Percentiles rank a stretch among this genome's conserved stretches.
Evolutionary conservation across 2,888 invertebrate species (phyloP).

Genomic region (Syritta pipiens): DNA sequence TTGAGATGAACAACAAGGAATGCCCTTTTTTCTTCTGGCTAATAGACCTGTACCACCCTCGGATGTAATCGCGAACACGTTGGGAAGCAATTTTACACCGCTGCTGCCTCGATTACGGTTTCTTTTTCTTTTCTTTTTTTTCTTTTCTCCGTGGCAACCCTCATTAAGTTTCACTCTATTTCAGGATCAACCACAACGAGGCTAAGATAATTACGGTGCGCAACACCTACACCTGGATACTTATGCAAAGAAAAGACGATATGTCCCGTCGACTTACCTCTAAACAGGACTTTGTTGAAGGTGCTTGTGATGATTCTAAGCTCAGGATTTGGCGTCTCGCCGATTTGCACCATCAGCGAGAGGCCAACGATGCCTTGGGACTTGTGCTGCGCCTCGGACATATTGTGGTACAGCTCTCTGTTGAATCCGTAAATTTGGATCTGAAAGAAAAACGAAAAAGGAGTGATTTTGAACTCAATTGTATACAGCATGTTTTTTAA

Average conservation of each 20-base stretch:
- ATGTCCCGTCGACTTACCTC: no score
- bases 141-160: not conserved
- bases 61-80: constrained; percentile 69
- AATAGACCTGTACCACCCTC: no score
- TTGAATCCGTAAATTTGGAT: constrained; percentile 98
- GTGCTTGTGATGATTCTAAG: constrained; percentile 92
- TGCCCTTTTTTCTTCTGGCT: no score
- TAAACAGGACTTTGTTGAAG: constrained; percentile 90
- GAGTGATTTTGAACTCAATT: not conserved
- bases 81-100: constrained; percentile 69
- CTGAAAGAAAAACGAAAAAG: constrained; percentile 81
- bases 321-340: constrained; percentile 91
- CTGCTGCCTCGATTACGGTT: constrained; percentile 71
- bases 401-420: constrained; percentile 96
- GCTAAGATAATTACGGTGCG: constrained; percentile 25
- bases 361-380: constrained; percentile 98
- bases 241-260: no score
- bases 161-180: constrained; percentile 33
- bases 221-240: constrained; percentile 8
- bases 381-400: constrained; percentile 96
- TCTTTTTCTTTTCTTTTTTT: constrained; percentile 10
- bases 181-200: not conserved
- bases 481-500: constrained; percentile 1
- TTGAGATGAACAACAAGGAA: not conserved
- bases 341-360: constrained; percentile 95